phyloP scores from a whole-genome alignment of 64 coral and sea anemone species.

The Trachythela sp. region DNA sequence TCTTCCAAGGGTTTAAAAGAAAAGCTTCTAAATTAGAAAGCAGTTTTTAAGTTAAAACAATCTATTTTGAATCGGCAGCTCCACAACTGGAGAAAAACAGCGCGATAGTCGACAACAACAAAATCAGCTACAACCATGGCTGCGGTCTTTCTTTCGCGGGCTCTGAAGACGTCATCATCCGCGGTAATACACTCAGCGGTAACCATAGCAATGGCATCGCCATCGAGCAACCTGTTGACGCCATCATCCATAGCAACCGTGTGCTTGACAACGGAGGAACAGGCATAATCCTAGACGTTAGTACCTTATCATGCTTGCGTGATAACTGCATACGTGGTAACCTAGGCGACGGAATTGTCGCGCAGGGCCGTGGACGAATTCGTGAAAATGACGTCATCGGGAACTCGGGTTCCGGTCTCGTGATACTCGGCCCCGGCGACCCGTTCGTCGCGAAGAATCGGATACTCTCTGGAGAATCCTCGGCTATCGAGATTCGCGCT shows the following conservation, averaged over 20 bases:
- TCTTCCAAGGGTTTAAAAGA: not conserved
- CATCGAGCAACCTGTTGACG: conserved; percentile 74
- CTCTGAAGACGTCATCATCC: conserved; percentile 70
- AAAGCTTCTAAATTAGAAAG: not conserved
- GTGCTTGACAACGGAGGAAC: conserved; percentile 67
- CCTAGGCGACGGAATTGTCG: conserved; percentile 60
- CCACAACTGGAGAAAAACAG: conserved; percentile 87
- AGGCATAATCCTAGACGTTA: conserved; percentile 66
- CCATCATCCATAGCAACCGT: conserved; percentile 77
- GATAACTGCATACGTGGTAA: conserved; percentile 95
- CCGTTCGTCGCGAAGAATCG: conserved; percentile 79
- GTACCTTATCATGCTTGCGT: conserved; percentile 61
- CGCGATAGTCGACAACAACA: conserved; percentile 80
- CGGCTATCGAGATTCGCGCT: conserved; percentile 65
- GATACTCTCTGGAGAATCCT: conserved; percentile 60
- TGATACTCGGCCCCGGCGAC: conserved; percentile 80
- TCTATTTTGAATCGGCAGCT: conserved; percentile 38
- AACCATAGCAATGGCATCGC: conserved; percentile 83
- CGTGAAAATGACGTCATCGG: conserved; percentile 88
- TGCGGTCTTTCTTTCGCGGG: conserved; percentile 78
- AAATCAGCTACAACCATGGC: conserved; percentile 67
- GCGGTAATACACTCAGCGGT: conserved; percentile 66
- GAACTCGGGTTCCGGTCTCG: conserved; percentile 65
- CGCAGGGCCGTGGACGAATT: conserved; percentile 68
- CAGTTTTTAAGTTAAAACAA: not conserved